Evolutionary conservation across 2,888 invertebrate genomes (phyloP).

Genomic region (Eilema griseolum): DNA sequence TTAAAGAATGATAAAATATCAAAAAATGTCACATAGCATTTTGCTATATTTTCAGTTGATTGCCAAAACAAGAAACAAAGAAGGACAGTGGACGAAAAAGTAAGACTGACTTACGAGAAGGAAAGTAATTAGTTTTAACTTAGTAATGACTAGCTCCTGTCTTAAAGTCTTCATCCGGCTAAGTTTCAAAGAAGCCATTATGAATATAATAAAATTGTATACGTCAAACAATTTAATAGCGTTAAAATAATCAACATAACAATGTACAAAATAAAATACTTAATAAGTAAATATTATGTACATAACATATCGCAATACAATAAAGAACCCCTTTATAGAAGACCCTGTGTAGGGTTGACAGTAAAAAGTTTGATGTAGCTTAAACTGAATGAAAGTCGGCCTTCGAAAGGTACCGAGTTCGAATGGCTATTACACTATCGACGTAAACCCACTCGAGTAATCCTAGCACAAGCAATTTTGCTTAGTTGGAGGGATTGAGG

Average conservation of each 20-base stretch:
- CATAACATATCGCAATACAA: not conserved
- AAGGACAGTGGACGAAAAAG: not conserved
- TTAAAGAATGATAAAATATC: not conserved
- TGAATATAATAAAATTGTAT: not conserved
- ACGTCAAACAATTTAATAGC: not conserved
- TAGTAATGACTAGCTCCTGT: not conserved
- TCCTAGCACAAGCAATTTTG: too few relatives aligned
- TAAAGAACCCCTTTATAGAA: conserved; percentile 4
- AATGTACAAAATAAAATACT: not conserved
- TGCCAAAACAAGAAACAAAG: too few relatives aligned
- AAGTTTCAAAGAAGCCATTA: conserved; percentile 7
- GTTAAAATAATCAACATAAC: not conserved
- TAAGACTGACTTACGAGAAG: not conserved
- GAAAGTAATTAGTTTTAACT: not conserved
- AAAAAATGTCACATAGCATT: too few relatives aligned
- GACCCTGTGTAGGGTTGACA: not conserved
- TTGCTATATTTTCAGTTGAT: too few relatives aligned
- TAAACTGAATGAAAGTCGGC: not conserved
- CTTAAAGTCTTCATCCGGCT: not conserved
- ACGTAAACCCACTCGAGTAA: too few relatives aligned
- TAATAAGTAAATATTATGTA: not conserved
- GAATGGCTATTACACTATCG: too few relatives aligned
- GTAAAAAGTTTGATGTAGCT: not conserved
- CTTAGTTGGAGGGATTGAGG: too few relatives aligned
- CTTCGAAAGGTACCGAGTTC: too few relatives aligned